A percentile compares a stretch with the other conserved stretches of the same genome.
These are phyloP conservation scores for Hydropsyche betteni DNA, from an alignment of 2,888 invertebrate genomes.

Conservation along the genomic window DNA sequence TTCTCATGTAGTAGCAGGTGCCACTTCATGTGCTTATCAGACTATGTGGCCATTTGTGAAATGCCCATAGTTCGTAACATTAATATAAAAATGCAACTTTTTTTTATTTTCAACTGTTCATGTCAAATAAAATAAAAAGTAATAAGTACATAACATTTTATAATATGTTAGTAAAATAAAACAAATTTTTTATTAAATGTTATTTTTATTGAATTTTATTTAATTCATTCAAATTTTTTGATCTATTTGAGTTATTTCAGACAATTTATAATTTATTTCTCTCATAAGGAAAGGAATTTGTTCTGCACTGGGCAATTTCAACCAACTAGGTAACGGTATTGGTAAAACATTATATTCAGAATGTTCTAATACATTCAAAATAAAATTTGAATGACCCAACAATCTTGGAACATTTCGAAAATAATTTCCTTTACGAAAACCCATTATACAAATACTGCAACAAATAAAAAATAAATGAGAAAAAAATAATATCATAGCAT, in stretches of 20 bases:
- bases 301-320: slow-evolving; percentile 65
- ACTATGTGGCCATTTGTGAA: slow-evolving; percentile 8
- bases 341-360: slow-evolving; percentile 67
- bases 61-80: neutral
- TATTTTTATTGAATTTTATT: neutral
- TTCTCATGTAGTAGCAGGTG: neutral
- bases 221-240: neutral
- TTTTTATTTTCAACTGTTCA: neutral
- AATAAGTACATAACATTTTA: too few species aligned
- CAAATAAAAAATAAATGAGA: slow-evolving; percentile 43
- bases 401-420: slow-evolving; percentile 68
- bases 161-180: too few species aligned
- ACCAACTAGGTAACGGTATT: slow-evolving; percentile 67
- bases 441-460: slow-evolving; percentile 69
- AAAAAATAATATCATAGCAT: slow-evolving; percentile 21
- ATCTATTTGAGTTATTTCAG: neutral
- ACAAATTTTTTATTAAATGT: neutral
- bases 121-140: too few species aligned
- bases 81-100: neutral
- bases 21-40: neutral
- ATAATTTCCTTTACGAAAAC: slow-evolving; percentile 66
- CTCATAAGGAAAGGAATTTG: slow-evolving; percentile 72
- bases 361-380: slow-evolving; percentile 66
- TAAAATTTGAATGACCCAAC: slow-evolving; percentile 59
- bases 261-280: slow-evolving; percentile 54